Base-by-base conservation (phyloP, 2,797 vertebrate species). In the Pterois miles region DNA sequence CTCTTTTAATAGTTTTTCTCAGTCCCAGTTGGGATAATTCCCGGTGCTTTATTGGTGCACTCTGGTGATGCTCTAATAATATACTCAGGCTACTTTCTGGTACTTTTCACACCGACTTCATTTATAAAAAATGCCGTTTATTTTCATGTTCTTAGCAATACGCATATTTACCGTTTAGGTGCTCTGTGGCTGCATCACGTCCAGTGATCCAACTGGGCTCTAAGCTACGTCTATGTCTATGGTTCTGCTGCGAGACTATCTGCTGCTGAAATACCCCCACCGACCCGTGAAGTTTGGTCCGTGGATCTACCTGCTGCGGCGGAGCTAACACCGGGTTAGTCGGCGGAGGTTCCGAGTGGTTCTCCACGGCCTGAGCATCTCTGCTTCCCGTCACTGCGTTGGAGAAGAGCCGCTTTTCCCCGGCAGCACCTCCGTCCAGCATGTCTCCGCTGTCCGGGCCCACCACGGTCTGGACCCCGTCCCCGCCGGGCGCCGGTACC, bases 381-480 rank as follows among this genome's bases (percentile, higher is more conserved):
- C 95, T 92, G 31, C 63, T 81, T 1, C 66, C 90, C 8, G 94
- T 57, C 1, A 83, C 83, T 0, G 94, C 87, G 83, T 92, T 94
- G 69, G 95, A 91, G 85, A 94, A 94, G 25, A 94, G 89, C 0
- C 95, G 93, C 81, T 95, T 96, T 18, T 97, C 97, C 0, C 54
- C 90, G 5, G 82, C 50, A 0, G 53, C 71, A 0, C 66, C 81
- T 70, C 95, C 95, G 20, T 94, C 89, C 74, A 88, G 92, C 65
- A 92, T 69, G 78, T 97, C 97, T 93, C 95, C 96, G 78, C 91
- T 86, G 60, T 96, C 97, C 31, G 91, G 86, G 43, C 92, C 92
- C 81, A 94, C 94, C 81, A 94, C 90, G 14, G 94, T 94, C 81
- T 96, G 92, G 33, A 83, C 50, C 68, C 82, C 88, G 59, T 93